Evolutionary conservation across 1,140 invertebrate species (phyloP).

Genomic region (Drosophila funebris): DNA sequence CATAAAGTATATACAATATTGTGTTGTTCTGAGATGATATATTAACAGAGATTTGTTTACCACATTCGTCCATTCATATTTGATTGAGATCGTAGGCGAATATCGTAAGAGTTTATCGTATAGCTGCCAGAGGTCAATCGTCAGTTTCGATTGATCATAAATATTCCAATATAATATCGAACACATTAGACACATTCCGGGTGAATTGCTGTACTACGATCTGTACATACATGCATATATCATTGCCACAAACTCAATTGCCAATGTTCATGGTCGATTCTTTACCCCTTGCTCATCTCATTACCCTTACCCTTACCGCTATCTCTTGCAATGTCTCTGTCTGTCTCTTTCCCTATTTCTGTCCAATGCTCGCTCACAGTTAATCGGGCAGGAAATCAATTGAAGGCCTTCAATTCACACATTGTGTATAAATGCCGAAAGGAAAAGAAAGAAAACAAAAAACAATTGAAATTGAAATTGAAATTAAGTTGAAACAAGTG

Average conservation of each 20-base stretch:
- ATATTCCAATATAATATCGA: not conserved
- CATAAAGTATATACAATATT: no score
- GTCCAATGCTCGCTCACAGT: no score
- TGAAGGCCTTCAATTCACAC: slow-evolving; percentile 22
- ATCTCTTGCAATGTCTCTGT: no score
- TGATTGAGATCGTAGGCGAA: not conserved
- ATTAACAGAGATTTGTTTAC: not conserved
- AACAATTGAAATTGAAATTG: slow-evolving; percentile 1
- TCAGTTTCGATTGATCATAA: not conserved
- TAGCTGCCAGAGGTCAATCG: not conserved
- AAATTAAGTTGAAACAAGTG: slow-evolving; percentile 31
- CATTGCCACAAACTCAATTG: not conserved
- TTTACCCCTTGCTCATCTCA: not conserved
- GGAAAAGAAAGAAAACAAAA: not conserved
- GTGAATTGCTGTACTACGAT: not conserved
- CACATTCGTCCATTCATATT: not conserved
- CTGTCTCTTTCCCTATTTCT: not conserved
- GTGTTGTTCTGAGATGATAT: no score
- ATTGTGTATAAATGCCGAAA: slow-evolving; percentile 22
- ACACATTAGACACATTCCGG: not conserved
- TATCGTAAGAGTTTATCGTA: not conserved
- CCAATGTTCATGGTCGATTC: slow-evolving; percentile 20
- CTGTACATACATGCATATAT: not conserved
- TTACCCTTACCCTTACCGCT: not conserved
- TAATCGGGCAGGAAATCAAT: slow-evolving; percentile 23